Evolutionary conservation across 1,140 invertebrate species (phyloP).

Genomic region (Odontomachus brunneus): DNA sequence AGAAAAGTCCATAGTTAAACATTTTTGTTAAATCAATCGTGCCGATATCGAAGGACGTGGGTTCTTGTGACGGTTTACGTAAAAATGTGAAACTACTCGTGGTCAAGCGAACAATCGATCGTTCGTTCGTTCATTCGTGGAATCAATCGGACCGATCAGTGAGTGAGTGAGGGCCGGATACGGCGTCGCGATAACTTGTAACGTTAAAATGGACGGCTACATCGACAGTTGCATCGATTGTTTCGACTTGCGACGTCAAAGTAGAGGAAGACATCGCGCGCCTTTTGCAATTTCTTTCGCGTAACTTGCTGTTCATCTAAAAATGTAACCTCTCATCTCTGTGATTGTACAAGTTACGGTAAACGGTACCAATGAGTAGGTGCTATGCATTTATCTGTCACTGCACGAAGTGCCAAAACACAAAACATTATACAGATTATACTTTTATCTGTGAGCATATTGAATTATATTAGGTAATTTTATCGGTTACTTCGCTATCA

Average conservation of each 20-base stretch:
- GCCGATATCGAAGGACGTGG: slow-evolving; percentile 12
- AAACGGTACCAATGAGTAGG: background rate
- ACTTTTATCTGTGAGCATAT: background rate
- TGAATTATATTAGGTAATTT: slow-evolving; percentile 25
- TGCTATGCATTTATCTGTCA: slow-evolving; percentile 2
- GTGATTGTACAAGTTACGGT: background rate
- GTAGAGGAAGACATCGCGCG: slow-evolving; percentile 1
- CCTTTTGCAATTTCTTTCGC: slow-evolving; percentile 28
- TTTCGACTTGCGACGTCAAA: background rate
- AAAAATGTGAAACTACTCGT: slow-evolving; percentile 27
- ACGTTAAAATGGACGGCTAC: slow-evolving; percentile 8
- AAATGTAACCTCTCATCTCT: too few species aligned
- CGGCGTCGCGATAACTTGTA: background rate
- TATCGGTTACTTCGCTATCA: background rate
- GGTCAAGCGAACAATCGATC: slow-evolving; percentile 11
- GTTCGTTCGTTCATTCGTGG: too few species aligned
- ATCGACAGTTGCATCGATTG: background rate
- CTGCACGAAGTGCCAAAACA: background rate
- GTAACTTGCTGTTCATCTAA: slow-evolving; percentile 34
- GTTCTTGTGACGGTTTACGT: background rate
- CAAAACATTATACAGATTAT: background rate
- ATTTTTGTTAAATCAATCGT: slow-evolving; percentile 4
- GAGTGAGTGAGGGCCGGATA: background rate
- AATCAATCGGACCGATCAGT: background rate
- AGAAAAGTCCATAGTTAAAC: slow-evolving; percentile 13